phyloP scores from a whole-genome alignment of 2,888 invertebrate species.

The Pogonocherus hispidulus region DNA sequence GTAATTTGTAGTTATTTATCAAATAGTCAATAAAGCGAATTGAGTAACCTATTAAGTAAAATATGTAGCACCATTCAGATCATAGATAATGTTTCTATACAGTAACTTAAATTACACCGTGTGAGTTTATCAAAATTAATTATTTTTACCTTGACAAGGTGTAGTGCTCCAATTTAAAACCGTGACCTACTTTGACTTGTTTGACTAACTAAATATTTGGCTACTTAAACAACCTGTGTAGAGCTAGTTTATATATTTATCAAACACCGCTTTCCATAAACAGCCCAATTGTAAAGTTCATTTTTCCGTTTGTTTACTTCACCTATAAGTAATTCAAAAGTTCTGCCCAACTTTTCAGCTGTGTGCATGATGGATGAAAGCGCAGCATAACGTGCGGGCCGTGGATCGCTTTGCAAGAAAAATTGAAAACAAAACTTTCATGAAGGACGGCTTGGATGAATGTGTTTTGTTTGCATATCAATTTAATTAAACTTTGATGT shows the following conservation, averaged over 20 bases:
- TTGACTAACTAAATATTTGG: constrained; percentile 9
- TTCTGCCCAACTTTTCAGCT: constrained; percentile 25
- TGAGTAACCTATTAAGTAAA: too few relatives aligned
- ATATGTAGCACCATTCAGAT: too few relatives aligned
- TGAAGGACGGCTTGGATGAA: neutral
- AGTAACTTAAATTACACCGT: too few relatives aligned
- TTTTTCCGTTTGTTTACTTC: constrained; percentile 24
- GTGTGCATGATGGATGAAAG: constrained; percentile 25
- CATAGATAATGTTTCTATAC: too few relatives aligned
- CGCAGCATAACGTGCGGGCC: neutral
- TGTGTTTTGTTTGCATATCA: constrained; percentile 20
- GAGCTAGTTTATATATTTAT: constrained; percentile 15
- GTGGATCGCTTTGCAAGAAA: constrained; percentile 21
- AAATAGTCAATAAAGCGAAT: too few relatives aligned
- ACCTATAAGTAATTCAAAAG: constrained; percentile 30
- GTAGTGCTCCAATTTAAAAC: neutral
- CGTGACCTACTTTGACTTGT: constrained; percentile 5
- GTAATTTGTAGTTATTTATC: too few relatives aligned
- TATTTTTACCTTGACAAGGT: neutral
- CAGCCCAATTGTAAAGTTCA: constrained; percentile 19
- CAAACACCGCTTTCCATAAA: constrained; percentile 19
- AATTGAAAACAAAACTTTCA: constrained; percentile 21
- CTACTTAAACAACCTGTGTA: constrained; percentile 12
- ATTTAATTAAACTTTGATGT: constrained; percentile 20
- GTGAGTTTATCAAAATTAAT: too few relatives aligned